Conservation (phyloP, 1,140 invertebrate species). For the Sesamia nonagrioides region DNA sequence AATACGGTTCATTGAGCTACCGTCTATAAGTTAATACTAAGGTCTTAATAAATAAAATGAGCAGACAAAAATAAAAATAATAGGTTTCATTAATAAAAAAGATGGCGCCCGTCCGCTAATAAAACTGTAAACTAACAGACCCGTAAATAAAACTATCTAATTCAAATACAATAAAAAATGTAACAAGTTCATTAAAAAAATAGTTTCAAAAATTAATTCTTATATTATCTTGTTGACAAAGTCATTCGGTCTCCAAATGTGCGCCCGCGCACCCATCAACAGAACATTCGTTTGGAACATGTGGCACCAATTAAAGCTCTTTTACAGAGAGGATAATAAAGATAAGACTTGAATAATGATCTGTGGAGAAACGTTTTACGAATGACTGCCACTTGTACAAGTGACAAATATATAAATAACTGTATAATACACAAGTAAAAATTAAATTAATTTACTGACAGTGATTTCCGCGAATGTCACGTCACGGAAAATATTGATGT, state of each 20-base stretch:
- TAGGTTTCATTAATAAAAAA: neutral
- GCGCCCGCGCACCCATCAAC: conserved; percentile 70
- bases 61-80: conserved; percentile 11
- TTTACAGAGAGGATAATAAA: conserved; percentile 81
- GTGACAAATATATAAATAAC: conserved; percentile 63
- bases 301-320: conserved; percentile 84
- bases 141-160: conserved; percentile 22
- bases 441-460: neutral
- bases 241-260: conserved; percentile 66
- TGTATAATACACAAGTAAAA: conserved; percentile 28
- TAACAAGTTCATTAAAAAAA: conserved; percentile 51
- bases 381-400: conserved; percentile 80
- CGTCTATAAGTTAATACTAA: neutral
- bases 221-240: conserved; percentile 59
- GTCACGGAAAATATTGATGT: no score
- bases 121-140: conserved; percentile 1
- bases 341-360: conserved; percentile 83
- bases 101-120: neutral
- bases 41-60: neutral
- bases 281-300: conserved; percentile 77
- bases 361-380: conserved; percentile 81
- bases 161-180: conserved; percentile 39
- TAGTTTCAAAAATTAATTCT: conserved; percentile 43
- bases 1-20: neutral
- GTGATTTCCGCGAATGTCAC: no score